Base-by-base conservation (phyloP, 2,888 invertebrate species). In the Rhamnusium bicolor region DNA sequence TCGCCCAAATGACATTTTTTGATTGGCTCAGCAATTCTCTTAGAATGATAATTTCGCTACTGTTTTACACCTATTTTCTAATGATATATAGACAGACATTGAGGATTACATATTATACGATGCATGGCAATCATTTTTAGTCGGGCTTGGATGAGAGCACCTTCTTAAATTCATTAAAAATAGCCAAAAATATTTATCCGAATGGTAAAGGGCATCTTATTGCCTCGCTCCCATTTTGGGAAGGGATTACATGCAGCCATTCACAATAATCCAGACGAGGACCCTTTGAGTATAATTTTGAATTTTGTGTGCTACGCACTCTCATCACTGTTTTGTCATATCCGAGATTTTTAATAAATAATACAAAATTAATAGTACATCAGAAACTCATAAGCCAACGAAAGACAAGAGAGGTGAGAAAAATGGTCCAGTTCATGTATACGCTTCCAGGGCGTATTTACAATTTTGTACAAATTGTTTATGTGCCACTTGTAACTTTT, bases 221-320 rank as follows among this genome's bases (percentile, higher is more conserved):
- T 87, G 88, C 87, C 90, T 88, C 86, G 86, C 85, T 84, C 85
- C 88, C 67, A 27, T 83, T 66, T 29, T 7, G 71, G 81, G 87
- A 86, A 75, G 84, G 89, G 90, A 89, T 90, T 90, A 89, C 87
- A 90, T 91, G 91, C 91, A 91, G 91, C 91, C 91, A 91, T 91
- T 91, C 91, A 91, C 90, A 88, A 86, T 89, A 90, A 89, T 89
- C 90, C 87, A 81, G 79, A 87, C 87, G 88, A 89, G 87, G 90
- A 88, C 87, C 87, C 88, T 85, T 83, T 70, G 8, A 74, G 79
- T 73, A 66, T 14, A 82, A 83, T 84, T 85, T 82, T 72, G 79
- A 84, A 80, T 83, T 80, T 63, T 71, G 75, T 78, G 71, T 73
- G 74, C 72, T 74, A 40, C 51, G 51, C 79, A 81, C 84, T 84